phyloP scores from a whole-genome alignment of 2,113 vertebrate species.

The Reinhardtius hippoglossoides region DNA sequence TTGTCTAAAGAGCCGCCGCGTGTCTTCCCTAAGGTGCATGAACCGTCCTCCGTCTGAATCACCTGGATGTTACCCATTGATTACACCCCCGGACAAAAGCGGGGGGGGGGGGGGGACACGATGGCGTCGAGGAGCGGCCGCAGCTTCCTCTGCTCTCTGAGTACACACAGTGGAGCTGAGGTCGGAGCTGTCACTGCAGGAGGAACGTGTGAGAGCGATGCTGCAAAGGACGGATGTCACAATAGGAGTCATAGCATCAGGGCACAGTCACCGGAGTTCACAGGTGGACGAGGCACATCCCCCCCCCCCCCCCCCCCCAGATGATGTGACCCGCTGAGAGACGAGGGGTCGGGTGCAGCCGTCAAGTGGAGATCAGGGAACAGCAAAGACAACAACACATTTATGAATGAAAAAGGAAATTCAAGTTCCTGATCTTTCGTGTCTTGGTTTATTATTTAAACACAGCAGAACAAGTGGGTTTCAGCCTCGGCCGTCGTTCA shows the following conservation, averaged over 20 bases:
- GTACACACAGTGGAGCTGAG: neutral
- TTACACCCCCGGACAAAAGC: constrained; percentile 3
- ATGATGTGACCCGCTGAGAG: too few species aligned
- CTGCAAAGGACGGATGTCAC: constrained; percentile 30
- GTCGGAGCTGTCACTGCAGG: constrained; percentile 43
- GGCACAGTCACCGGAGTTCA: constrained; percentile 31
- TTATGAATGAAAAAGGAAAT: neutral
- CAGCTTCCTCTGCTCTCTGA: neutral
- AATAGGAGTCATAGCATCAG: constrained; percentile 48
- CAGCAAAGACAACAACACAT: too few species aligned
- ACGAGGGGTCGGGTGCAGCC: too few species aligned
- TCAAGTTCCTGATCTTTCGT: neutral
- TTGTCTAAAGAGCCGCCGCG: constrained; percentile 49
- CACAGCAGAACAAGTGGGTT: constrained; percentile 19
- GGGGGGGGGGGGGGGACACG: neutral
- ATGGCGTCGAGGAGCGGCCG: neutral
- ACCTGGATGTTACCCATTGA: constrained; percentile 34
- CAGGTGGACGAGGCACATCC: constrained; percentile 17
- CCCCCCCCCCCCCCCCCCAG: too few species aligned
- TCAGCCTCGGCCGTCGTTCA: neutral
- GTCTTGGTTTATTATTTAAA: constrained; percentile 42
- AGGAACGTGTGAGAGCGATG: constrained; percentile 18
- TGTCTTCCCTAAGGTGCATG: constrained; percentile 40
- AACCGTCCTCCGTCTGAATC: constrained; percentile 47
- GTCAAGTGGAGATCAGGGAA: neutral